Evolutionary conservation across 1,140 invertebrate genomes (phyloP).

Genomic region (Condylostylus longicornis): DNA sequence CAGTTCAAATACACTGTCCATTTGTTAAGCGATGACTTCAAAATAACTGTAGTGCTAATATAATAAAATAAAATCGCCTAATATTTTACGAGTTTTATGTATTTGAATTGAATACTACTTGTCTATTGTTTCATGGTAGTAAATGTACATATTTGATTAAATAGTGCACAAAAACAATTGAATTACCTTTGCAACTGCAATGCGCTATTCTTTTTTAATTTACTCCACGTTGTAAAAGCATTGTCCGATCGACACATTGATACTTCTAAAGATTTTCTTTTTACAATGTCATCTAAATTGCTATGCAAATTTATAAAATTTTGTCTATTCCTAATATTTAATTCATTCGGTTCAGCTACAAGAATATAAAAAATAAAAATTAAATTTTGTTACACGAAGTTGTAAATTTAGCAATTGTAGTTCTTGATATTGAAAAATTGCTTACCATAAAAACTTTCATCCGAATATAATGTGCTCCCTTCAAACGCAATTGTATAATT

Average conservation of each 20-base stretch:
- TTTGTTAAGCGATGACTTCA: no score
- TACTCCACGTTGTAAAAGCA: conserved; percentile 70
- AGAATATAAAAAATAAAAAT: not conserved
- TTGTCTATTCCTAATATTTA: conserved; percentile 21
- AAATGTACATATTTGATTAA: no score
- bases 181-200: conserved; percentile 30
- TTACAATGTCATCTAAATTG: conserved; percentile 30
- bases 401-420: not conserved
- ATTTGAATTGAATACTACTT: no score
- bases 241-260: conserved; percentile 73
- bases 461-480: conserved; percentile 72
- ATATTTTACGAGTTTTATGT: no score
- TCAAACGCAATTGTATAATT: conserved; percentile 91
- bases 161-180: no score
- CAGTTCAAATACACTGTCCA: no score
- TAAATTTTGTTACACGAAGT: not conserved
- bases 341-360: conserved; percentile 24
- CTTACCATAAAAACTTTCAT: conserved; percentile 63
- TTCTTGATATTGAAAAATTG: not conserved
- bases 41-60: no score
- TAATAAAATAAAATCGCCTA: no score
- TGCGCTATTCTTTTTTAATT: conserved; percentile 45
- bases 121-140: no score
- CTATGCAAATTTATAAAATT: conserved; percentile 31
- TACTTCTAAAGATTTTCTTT: conserved; percentile 39